Base-by-base conservation (phyloP, 1,140 invertebrate genomes). In the Cydia pomonella region DNA sequence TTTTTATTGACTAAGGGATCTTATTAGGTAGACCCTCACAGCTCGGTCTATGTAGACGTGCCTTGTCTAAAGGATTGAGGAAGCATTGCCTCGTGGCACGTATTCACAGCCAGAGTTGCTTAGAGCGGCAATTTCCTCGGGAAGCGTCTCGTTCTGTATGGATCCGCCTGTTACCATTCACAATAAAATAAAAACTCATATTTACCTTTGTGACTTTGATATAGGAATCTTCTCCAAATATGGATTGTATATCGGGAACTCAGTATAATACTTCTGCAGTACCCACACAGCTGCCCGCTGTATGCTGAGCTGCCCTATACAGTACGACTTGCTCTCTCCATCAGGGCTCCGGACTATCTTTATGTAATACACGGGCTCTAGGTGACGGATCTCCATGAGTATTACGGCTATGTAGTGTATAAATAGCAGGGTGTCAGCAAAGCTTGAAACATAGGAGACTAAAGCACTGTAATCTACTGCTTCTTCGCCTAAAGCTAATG, bases 201-300 rank as follows among this genome's bases (percentile, higher is more conserved):
- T 95, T 89, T 97, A 97, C 75, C 96, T 94, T 79, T 95, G 94
- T 1, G 96, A 96, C 89, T 97, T 97, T 27, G 97, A 96, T 71
- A 97, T 96, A 33, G 97, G 97, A 77, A 98, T 94, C 74, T 97
- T 95, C 89, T 99, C 98, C 79, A 99, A 94, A 87, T 99, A 99
- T 0, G 98, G 98, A 93, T 99, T 99, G 85, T 99, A 99, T 75
- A 98, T 97, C 0, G 97, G 96, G 92, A 99, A 99, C 87, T 99
- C 98, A 1, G 97, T 97, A 82, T 99, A 99, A 90, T 99, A 99
- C 76, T 96, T 96, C 91, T 99, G 97, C 38, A 99, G 92, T 10
- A 99, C 95, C 96, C 97, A 98, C 0, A 98, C 96, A 0, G 99
- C 98, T 2, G 98, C 98, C 82, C 98, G 93, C 90, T 99, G 99